Conservation (phyloP, 2,113 vertebrate genomes). For the Hipposideros armiger region DNA sequence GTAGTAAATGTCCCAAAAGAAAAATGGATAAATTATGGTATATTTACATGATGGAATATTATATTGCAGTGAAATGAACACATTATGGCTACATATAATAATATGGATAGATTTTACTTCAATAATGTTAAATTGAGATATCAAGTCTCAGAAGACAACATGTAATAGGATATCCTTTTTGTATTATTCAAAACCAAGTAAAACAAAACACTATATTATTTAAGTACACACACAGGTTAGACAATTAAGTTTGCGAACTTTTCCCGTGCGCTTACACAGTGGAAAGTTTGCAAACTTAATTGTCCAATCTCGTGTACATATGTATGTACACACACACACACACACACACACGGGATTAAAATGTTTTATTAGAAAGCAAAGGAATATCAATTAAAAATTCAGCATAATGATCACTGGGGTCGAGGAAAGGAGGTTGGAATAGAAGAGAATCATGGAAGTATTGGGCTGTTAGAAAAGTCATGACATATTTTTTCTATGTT, state of each 20-base stretch:
- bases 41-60: conserved; percentile 37
- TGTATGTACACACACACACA: too few species aligned
- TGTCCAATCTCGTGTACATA: too few species aligned
- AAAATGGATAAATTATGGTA: neutral
- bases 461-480: too few species aligned
- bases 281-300: too few species aligned
- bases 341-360: neutral
- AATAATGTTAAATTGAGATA: conserved; percentile 23
- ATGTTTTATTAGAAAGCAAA: conserved; percentile 39
- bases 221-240: neutral
- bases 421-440: neutral
- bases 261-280: too few species aligned
- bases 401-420: neutral
- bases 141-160: neutral
- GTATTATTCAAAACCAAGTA: conserved; percentile 39
- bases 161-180: neutral
- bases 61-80: neutral
- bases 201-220: conserved; percentile 14
- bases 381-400: neutral
- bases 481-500: too few species aligned
- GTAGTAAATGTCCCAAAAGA: neutral
- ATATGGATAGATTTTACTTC: conserved; percentile 36
- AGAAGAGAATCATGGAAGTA: neutral
- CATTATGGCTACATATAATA: neutral
- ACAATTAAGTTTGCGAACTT: too few species aligned